Evolutionary conservation across 2,888 invertebrate genomes (phyloP).

Genomic region (Parascotia fuliginaria): DNA sequence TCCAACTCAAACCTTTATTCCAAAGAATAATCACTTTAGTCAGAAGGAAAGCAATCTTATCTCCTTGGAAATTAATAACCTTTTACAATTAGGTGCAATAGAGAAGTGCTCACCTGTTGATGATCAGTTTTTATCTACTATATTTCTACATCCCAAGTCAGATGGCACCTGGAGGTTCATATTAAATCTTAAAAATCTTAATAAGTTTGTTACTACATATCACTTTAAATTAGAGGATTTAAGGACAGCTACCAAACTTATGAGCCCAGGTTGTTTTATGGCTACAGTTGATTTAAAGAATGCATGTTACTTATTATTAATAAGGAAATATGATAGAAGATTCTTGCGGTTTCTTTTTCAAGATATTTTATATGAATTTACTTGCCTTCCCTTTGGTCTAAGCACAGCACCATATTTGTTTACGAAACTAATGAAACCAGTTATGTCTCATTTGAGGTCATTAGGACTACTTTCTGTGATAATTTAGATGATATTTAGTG

Average conservation of each 20-base stretch:
- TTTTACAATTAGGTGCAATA: not conserved
- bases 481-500: slow-evolving; percentile 22
- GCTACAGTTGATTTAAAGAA: too few relatives aligned
- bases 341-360: slow-evolving; percentile 11
- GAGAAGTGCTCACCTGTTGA: not conserved
- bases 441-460: slow-evolving; percentile 14
- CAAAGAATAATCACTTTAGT: not conserved
- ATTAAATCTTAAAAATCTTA: slow-evolving; percentile 17
- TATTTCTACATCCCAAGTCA: slow-evolving; percentile 17
- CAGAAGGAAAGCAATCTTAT: not conserved
- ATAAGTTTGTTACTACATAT: slow-evolving; percentile 10
- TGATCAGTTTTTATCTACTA: slow-evolving; percentile 19
- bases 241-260: slow-evolving; percentile 21
- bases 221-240: slow-evolving; percentile 33
- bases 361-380: slow-evolving; percentile 15
- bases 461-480: slow-evolving; percentile 16
- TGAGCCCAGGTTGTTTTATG: slow-evolving; percentile 11
- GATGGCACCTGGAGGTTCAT: slow-evolving; percentile 20
- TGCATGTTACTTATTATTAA: slow-evolving; percentile 4
- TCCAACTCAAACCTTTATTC: too few relatives aligned
- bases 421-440: slow-evolving; percentile 27
- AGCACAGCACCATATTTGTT: slow-evolving; percentile 21
- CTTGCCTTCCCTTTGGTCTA: slow-evolving; percentile 15
- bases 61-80: too few relatives aligned
- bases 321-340: slow-evolving; percentile 4